Conservation (phyloP, 1,140 invertebrate genomes). For the Aricia agestis region DNA sequence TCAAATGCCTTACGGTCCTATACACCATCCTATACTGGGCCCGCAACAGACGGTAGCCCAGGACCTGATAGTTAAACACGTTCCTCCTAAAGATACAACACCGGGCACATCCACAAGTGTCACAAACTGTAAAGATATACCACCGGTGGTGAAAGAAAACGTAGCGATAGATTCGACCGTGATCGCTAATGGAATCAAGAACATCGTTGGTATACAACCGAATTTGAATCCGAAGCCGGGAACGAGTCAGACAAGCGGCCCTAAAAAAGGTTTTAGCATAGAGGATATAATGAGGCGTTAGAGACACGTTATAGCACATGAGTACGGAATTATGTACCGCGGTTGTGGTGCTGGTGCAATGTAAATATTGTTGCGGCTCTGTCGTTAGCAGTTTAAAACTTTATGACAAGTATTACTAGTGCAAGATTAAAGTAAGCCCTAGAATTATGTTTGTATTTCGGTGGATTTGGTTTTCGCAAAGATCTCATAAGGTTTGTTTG, state of each 20-base stretch:
- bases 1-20: constrained; percentile 58
- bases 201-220: constrained; percentile 72
- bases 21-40: constrained; percentile 56
- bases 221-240: constrained; percentile 68
- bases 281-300: constrained; percentile 85
- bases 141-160: constrained; percentile 42
- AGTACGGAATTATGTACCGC: constrained; percentile 1
- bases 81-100: constrained; percentile 66
- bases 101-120: constrained; percentile 59
- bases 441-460: constrained; percentile 17
- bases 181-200: constrained; percentile 69
- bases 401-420: constrained; percentile 64
- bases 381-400: not conserved
- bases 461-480: constrained; percentile 73
- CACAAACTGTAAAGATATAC: constrained; percentile 54
- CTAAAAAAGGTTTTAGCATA: constrained; percentile 83
- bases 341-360: constrained; percentile 4
- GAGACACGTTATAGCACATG: constrained; percentile 27
- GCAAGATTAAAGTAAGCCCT: constrained; percentile 41
- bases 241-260: constrained; percentile 65
- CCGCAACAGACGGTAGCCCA: constrained; percentile 71
- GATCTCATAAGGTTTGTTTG: constrained; percentile 75
- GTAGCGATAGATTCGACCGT: constrained; percentile 51
- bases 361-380: constrained; percentile 29
- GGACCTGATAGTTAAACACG: constrained; percentile 73